These are phyloP conservation scores for Microctenopoma lineatum DNA, from an alignment of 2,797 vertebrate genomes.

Conservation along the genomic window DNA sequence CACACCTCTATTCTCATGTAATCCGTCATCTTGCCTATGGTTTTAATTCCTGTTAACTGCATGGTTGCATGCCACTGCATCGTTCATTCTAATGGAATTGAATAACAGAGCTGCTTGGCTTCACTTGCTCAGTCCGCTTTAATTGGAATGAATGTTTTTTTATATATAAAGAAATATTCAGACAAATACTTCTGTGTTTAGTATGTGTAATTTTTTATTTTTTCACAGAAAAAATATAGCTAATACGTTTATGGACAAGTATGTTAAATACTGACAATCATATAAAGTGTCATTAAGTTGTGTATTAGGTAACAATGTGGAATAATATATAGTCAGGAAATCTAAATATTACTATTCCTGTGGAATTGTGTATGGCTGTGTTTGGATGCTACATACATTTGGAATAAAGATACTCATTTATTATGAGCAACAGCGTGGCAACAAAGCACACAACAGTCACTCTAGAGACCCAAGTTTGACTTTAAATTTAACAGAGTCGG, in stretches of 20 bases:
- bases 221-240: conserved; percentile 7
- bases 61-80: conserved; percentile 84
- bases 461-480: too few species aligned
- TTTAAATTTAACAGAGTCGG: too few species aligned
- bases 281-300: too few species aligned
- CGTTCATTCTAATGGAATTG: conserved; percentile 87
- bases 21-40: conserved; percentile 86
- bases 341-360: too few species aligned
- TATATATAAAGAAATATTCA: conserved; percentile 63
- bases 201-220: conserved; percentile 37
- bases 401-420: too few species aligned
- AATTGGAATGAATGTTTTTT: conserved; percentile 84
- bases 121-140: conserved; percentile 82
- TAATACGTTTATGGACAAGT: neutral
- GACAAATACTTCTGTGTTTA: conserved; percentile 63
- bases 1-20: conserved; percentile 77
- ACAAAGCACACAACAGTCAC: too few species aligned
- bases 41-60: conserved; percentile 89
- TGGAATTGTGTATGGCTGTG: too few species aligned
- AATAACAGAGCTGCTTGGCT: conserved; percentile 85
- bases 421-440: too few species aligned
- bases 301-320: neutral
- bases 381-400: too few species aligned
- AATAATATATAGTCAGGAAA: too few species aligned
- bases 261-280: neutral